Evolutionary conservation across 2,113 vertebrate species (phyloP), one percentile per base, ranked within the genome.

Genomic region (Pithys albifrons): DNA sequence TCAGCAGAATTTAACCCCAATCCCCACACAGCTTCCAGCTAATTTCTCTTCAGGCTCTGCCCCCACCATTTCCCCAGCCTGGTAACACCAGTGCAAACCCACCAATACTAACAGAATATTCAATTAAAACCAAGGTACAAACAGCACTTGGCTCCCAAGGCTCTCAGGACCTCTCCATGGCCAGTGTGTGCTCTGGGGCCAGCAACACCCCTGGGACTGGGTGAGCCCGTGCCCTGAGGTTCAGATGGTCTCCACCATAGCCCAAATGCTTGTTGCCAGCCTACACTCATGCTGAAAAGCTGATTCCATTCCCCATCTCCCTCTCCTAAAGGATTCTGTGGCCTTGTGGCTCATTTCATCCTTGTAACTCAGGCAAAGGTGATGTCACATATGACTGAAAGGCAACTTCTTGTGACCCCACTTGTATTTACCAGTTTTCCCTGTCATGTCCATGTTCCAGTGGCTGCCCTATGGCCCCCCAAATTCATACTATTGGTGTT

Each of bases 111-210:
- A 49, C 1, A 11, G 3, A 39, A 35, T 78, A 82, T 85, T 75
- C 52, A 54, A 67, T 37, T 4, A 22, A 16, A 43, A 74, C 5
- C 7, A 27, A 58, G 29, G 29, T 46, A 19, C 29, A 49, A 64
- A 75, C 0, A 0, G 19, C 28, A 20, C 1, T 6, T 1, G 16
- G 19, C 14, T 55, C 22, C 5, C 18, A 20, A 2, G 10, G 20
- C 19, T 15, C 48, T 48, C 3, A 1, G 33, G 39, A 17, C 61
- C 24, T 43, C 23, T 52, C 29, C 57, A 7, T 4, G 46, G 43
- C 23, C 22, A 48, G 20, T 0, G 1, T 14, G 2, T 70, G 61
- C 37, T 71, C 51, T 12, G 0, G 14, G 37, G 27, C 23, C 20
- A 61, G 10, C 31, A 31, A 35, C 25, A 37, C 2, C 39, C 28